Evolutionary conservation across 1,140 invertebrate species (phyloP).

Genomic region (Platyscapa corneri): DNA sequence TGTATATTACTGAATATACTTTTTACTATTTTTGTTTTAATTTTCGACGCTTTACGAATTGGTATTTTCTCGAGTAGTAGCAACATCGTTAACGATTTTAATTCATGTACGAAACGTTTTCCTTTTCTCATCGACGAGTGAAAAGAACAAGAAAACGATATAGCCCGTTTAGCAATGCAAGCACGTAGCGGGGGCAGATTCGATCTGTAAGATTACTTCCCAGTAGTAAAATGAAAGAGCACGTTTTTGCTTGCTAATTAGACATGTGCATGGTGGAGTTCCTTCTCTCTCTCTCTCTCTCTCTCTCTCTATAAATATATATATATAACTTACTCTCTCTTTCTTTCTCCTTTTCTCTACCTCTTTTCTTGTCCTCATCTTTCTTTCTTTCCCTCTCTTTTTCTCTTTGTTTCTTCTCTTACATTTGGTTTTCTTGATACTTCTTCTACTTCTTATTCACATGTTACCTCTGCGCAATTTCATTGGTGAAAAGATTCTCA

Average conservation of each 20-base stretch:
- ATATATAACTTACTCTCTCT: background rate
- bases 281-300: conserved; percentile 4
- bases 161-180: background rate
- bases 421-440: background rate
- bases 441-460: background rate
- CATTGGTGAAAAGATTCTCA: background rate
- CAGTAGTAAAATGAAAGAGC: conserved; percentile 48
- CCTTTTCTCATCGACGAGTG: background rate
- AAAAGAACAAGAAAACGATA: background rate
- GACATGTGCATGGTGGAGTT: conserved; percentile 16
- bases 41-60: background rate
- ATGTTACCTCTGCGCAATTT: background rate
- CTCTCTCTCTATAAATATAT: no score
- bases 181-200: conserved; percentile 14
- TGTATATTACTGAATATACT: no score
- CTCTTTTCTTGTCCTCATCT: background rate
- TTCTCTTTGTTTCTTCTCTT: background rate
- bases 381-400: background rate
- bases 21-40: no score
- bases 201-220: conserved; percentile 29
- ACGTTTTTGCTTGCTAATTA: conserved; percentile 48
- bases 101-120: conserved; percentile 1
- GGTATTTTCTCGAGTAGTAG: background rate
- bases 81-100: conserved; percentile 22
- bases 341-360: conserved; percentile 6